A percentile compares a stretch with the other conserved stretches of the same genome.
Conservation (phyloP, 2,888 invertebrate genomes). For the Drosophila prolongata region DNA sequence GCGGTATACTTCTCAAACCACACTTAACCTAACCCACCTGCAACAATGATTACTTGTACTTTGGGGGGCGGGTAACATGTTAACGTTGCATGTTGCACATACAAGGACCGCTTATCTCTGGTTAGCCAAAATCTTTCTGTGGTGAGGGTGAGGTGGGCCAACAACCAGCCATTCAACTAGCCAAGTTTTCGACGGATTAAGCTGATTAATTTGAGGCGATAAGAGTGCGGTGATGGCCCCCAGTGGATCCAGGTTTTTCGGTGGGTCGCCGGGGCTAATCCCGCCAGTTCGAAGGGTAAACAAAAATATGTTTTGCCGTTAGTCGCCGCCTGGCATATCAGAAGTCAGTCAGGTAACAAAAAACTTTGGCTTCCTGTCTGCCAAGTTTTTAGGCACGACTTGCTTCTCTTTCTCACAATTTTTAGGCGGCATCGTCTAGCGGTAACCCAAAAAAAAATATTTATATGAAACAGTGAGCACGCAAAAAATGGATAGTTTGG, state of each 20-base stretch:
- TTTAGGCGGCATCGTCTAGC: constrained; percentile 48
- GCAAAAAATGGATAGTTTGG: not conserved
- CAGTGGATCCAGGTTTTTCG: constrained; percentile 7
- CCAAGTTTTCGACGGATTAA: constrained; percentile 79
- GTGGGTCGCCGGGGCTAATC: constrained; percentile 54
- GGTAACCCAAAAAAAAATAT: constrained; percentile 40
- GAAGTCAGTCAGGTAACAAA: constrained; percentile 72
- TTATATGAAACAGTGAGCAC: constrained; percentile 6
- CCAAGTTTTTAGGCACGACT: constrained; percentile 64
- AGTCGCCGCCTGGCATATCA: constrained; percentile 60
- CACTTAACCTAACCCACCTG: not conserved
- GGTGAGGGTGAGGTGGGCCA: not conserved
- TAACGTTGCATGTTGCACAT: constrained; percentile 75
- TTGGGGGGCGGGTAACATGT: constrained; percentile 64
- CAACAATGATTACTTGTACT: constrained; percentile 51
- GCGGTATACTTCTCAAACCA: not conserved
- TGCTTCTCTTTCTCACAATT: constrained; percentile 28
- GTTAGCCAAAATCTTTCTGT: constrained; percentile 59
- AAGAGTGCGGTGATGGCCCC: constrained; percentile 66
- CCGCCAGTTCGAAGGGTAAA: constrained; percentile 75
- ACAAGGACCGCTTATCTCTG: constrained; percentile 65
- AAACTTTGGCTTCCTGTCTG: constrained; percentile 78
- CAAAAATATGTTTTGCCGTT: constrained; percentile 75
- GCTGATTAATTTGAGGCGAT: constrained; percentile 80
- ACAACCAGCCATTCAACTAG: constrained; percentile 53